Evolutionary conservation across 2,888 invertebrate genomes (phyloP), one percentile per base, ranked within the genome.

Genomic region (Caenorhabditis afra): DNA sequence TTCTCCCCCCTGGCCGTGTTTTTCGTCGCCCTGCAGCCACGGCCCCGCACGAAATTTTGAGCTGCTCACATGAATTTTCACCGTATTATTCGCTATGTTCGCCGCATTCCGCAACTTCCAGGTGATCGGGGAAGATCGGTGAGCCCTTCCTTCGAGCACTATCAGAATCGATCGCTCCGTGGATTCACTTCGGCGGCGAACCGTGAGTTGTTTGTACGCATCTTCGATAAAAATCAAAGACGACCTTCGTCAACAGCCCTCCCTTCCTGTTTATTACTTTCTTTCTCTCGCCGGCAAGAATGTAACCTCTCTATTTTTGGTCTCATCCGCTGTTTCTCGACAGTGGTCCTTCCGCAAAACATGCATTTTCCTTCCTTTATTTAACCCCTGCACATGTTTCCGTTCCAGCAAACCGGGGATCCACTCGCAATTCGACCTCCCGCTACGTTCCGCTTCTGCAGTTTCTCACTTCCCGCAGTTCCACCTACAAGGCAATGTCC

Each of bases 131-230:
- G 68, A 14, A 22, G 79, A 22, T 79, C 79, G 11, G 57, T 55
- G 22, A 79, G 79, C 37, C 79, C 79, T 14, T 67, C 73, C 2
- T 79, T 70, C 35, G 75, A 79, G 58, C 37, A 75, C 18, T 79
- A 67, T 70, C 79, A 79, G 22, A 59, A 65, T 50, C 52, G 79
- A 45, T 75, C 79, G 18, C 66, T 79, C 0, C 66, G 78, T 29
- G 78, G 78, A 61, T 78, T 78, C 52, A 78, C 78, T 22, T 45
- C 66, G 18, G 71, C 78, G 12, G 78, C 71, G 18, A 73, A 76
- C 44, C 76, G 78, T 78, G 22, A 73, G 78, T 73, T 57, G 66
- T 29, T 50, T 57, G 49, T 22, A 35, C 5, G n/a, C 4, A 20
- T 22, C 14, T 16, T 47, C 16, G 70, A 71, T 74, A 59, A 65